Base-by-base conservation (phyloP, 2,113 vertebrate genomes). In the Oceanites oceanicus region DNA sequence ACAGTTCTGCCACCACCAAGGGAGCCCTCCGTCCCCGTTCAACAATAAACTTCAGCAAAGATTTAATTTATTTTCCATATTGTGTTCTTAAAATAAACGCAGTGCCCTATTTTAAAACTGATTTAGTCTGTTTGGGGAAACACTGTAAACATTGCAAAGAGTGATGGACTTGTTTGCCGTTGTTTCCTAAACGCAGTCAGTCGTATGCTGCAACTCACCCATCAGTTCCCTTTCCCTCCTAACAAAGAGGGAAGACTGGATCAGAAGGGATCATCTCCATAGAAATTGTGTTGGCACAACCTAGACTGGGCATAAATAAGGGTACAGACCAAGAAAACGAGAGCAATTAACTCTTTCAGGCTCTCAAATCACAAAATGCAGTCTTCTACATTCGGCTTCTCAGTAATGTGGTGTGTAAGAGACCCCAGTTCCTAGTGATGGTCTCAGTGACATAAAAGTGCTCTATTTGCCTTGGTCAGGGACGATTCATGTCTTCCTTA, bases 261-360 rank as follows among this genome's bases (percentile, higher is more conserved):
- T 97, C 93, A 97, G 95, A 95, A 90, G 78, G 94, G 97, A 96
- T 97, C 96, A 97, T 97, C 97, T 97, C 97, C 97, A 97, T 97
- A 97, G 97, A 97, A 97, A 97, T 97, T 96, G 94, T 96, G 89
- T 96, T 97, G 97, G 97, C 95, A 97, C 93, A 86, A 90, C 74
- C 71, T 83, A 88, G 74, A 68, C 91, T 95, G 96, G 97, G 97
- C 97, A 97, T 96, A 97, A 97, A 96, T 95, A 96, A 95, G 96
- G 91, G 96, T 96, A 74, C 92, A 95, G 92, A 94, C 91, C 83
- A 95, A 95, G 94, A 94, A 96, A 83, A 96, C 0, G 44, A 95
- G 91, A 90, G 89, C 91, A 32, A 95, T 97, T 97, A 96, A 97
- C 91, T 77, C 93, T 86, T 97, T 95, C 89, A 71, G 87, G 84